Base-by-base conservation (phyloP, 2,797 vertebrate genomes). In the Hipposideros larvatus region DNA sequence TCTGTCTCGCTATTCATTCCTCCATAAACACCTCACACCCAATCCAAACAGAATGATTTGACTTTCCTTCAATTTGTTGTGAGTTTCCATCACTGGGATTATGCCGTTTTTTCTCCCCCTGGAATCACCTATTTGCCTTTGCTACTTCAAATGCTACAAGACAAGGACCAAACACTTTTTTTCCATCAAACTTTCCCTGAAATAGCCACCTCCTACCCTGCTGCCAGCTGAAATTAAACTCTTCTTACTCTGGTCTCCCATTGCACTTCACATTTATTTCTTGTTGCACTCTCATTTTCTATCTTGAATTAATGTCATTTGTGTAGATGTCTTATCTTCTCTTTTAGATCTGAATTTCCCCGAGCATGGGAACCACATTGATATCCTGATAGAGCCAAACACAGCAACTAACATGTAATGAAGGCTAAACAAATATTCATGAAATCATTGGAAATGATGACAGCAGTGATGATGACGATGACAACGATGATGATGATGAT, bases 231-330 rank as follows among this genome's bases (percentile, higher is more conserved):
- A 88, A 93, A 88, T 55, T 15, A 84, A 94, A 43, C 66, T 28
- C 43, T 46, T 18, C 26, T 26, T 48, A 1, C 26, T 51, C 55
- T 24, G 57, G 2, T 15, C 28, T 78, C 68, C 75, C 59, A 18
- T 55, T 55, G 15, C 19, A 73, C 26, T 34, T 73, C 37, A 15
- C 57, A 46, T 24, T 57, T 70, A 21, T 74, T 94, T 86, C 89
- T 79, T 63, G 11, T 13, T 70, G 9, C 8, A 9, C 26, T 88
- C 68, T 91, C 48, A 10, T 73, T 86, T 95, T 77, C 85, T 83
- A 5, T 65, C 89, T 74, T 46, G 4, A 74, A 70, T 73, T 92
- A 74, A 90, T 85, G 48, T 63, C 57, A 65, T 94, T 93, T 94
- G 24, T 74, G 34, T n/a, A 10, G 82, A 37, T 77, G 57, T 90